Percentiles rank a stretch among this genome's conserved stretches.
Evolutionary conservation across 2,888 invertebrate genomes (phyloP).

Genomic region (Graphium colonna): DNA sequence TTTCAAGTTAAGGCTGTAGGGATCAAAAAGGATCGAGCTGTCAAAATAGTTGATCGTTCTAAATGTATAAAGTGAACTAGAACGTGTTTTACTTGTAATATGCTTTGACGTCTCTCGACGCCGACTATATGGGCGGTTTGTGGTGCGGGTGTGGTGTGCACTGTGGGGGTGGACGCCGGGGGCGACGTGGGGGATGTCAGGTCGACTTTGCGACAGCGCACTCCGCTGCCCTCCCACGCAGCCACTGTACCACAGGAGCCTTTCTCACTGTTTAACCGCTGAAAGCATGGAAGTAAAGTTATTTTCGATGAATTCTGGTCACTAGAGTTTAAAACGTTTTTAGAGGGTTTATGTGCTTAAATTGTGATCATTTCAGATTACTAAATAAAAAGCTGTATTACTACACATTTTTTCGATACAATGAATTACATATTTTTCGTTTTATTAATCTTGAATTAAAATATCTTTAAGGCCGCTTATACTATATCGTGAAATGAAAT

Average conservation of each 20-base stretch:
- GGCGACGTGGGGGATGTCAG: conserved; percentile 70
- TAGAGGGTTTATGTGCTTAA: too few relatives aligned
- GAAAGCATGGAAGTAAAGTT: conserved; percentile 26
- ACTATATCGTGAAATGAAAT: too few relatives aligned
- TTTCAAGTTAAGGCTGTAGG: too few relatives aligned
- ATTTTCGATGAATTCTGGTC: too few relatives aligned
- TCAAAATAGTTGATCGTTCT: too few relatives aligned
- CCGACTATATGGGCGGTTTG: conserved; percentile 60
- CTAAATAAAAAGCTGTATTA: too few relatives aligned
- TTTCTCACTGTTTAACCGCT: conserved; percentile 84
- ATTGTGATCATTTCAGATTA: too few relatives aligned
- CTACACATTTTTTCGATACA: too few relatives aligned
- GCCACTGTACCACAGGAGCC: conserved; percentile 83
- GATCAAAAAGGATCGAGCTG: background rate
- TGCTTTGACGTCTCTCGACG: conserved; percentile 69
- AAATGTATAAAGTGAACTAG: background rate
- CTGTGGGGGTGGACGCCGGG: conserved; percentile 56
- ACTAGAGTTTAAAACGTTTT: too few relatives aligned
- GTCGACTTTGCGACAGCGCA: conserved; percentile 81
- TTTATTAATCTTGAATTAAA: too few relatives aligned
- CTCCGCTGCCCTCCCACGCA: conserved; percentile 83
- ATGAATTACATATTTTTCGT: too few relatives aligned
- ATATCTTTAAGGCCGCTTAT: too few relatives aligned
- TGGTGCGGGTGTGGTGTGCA: conserved; percentile 56
- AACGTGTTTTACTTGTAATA: conserved; percentile 64